Evolutionary conservation across 2,888 invertebrate genomes (phyloP).

Genomic region (Drosophila aldrichi): DNA sequence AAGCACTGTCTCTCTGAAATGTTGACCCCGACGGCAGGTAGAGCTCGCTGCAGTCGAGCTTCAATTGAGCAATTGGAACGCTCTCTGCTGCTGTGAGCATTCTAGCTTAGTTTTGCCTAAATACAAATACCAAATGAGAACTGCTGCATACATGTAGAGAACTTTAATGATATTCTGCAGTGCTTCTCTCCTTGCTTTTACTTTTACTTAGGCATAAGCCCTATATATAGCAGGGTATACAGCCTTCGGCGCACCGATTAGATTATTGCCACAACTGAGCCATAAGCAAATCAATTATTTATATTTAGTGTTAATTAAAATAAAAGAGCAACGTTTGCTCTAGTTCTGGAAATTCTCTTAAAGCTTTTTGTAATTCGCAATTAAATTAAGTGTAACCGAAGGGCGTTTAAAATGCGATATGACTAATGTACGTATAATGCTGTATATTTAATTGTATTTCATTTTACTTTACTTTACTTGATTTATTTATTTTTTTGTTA

Average conservation of each 20-base stretch:
- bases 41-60: too few relatives aligned
- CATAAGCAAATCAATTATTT: background rate
- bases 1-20: too few relatives aligned
- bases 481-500: conserved; percentile 22
- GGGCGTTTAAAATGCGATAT: conserved; percentile 1
- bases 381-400: background rate
- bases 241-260: background rate
- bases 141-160: too few relatives aligned
- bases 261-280: background rate
- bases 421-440: background rate
- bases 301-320: background rate
- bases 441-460: background rate
- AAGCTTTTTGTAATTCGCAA: background rate
- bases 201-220: too few relatives aligned
- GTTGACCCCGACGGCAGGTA: too few relatives aligned
- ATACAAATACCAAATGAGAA: too few relatives aligned
- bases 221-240: background rate
- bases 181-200: too few relatives aligned
- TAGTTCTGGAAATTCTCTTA: background rate
- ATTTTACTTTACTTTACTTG: background rate
- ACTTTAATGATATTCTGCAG: too few relatives aligned
- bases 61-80: too few relatives aligned
- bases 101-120: too few relatives aligned
- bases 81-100: too few relatives aligned
- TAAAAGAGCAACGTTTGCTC: too few relatives aligned